phyloP scores from a whole-genome alignment of 35 echinoderm and acorn worm species.

The Patiria miniata region DNA sequence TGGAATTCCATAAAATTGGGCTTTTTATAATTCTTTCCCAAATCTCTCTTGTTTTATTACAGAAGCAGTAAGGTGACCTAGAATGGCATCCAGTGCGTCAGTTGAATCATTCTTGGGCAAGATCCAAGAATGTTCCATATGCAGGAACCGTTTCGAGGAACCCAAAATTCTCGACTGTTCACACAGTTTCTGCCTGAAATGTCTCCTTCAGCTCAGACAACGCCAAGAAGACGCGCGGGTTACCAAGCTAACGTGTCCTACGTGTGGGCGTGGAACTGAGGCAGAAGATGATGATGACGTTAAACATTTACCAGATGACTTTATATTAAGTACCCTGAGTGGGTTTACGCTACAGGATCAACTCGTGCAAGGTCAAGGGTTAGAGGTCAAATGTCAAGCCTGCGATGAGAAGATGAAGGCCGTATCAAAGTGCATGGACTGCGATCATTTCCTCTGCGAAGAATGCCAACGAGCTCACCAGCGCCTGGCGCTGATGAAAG shows the following conservation, averaged over 20 bases:
- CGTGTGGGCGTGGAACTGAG: not conserved
- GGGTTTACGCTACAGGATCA: not conserved
- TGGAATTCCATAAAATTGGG: no score
- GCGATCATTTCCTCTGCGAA: not conserved
- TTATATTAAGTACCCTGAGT: not conserved
- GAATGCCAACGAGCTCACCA: not conserved
- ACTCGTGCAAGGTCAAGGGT: not conserved
- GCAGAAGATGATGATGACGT: not conserved
- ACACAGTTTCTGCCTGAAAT: constrained; percentile 11
- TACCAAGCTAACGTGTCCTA: not conserved
- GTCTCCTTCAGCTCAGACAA: not conserved
- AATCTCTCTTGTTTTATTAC: no score
- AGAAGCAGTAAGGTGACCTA: no score
- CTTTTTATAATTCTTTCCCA: no score
- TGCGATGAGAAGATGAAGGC: not conserved
- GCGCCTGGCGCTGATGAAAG: not conserved
- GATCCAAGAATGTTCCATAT: constrained; percentile 1
- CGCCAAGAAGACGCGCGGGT: not conserved
- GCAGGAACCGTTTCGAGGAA: not conserved
- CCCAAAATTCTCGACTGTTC: not conserved
- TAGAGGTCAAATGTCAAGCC: not conserved
- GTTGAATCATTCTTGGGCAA: not conserved
- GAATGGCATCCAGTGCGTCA: not conserved
- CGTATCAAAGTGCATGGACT: constrained; percentile 3
- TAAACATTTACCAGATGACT: not conserved